phyloP scores from a whole-genome alignment of 23 tunicate genomes.

The Oikopleura dioica region DNA sequence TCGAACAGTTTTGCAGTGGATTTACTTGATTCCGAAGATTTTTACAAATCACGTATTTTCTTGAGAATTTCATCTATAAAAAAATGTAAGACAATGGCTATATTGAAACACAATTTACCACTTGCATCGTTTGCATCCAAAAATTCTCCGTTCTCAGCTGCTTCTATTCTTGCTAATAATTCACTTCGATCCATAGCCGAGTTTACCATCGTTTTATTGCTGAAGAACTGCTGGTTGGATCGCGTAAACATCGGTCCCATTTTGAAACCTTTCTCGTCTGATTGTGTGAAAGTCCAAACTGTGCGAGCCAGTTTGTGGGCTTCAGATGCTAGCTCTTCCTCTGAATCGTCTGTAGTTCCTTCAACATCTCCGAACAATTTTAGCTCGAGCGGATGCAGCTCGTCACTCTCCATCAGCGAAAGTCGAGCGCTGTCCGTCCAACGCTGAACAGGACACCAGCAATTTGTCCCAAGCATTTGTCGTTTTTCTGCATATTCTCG shows the following conservation, averaged over 20 bases:
- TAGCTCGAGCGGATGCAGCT: not conserved
- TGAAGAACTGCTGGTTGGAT: not conserved
- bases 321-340: not conserved
- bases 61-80: too few relatives aligned
- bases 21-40: too few relatives aligned
- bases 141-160: too few relatives aligned
- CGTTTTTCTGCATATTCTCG: not conserved
- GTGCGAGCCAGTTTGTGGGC: not conserved
- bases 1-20: too few relatives aligned
- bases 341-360: not conserved
- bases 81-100: too few relatives aligned
- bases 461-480: not conserved
- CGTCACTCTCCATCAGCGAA: not conserved
- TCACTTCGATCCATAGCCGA: constrained; percentile 9
- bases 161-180: too few relatives aligned
- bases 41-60: too few relatives aligned
- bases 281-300: not conserved
- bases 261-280: not conserved
- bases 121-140: too few relatives aligned
- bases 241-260: constrained; percentile 3
- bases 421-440: not conserved
- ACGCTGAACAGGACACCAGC: not conserved
- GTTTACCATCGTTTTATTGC: not conserved
- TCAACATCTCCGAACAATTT: too few relatives aligned
- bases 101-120: too few relatives aligned